These are phyloP conservation scores for Drosophila ogumai DNA, from an alignment of 1,140 invertebrate genomes.

Conservation along the genomic window DNA sequence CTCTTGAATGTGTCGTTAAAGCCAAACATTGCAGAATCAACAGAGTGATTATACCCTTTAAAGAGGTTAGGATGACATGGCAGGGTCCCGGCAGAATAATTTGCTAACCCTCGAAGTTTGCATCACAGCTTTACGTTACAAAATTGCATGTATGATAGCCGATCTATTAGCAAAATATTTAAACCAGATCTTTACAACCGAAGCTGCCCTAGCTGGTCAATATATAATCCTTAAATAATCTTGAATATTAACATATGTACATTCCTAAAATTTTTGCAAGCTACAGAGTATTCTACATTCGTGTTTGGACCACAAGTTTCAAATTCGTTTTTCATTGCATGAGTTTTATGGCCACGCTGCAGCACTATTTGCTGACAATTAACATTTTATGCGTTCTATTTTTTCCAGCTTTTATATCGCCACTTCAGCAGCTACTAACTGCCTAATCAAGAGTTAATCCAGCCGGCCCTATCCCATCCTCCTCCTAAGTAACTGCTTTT, in stretches of 20 bases:
- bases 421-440: constrained; percentile 34
- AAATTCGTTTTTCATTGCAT: constrained; percentile 37
- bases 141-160: no score
- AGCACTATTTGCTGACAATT: constrained; percentile 55
- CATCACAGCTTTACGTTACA: no score
- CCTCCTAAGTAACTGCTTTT: background rate
- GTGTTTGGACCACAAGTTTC: background rate
- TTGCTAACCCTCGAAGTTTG: no score
- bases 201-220: no score
- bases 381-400: constrained; percentile 59
- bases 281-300: background rate
- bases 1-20: constrained; percentile 27
- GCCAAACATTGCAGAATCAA: constrained; percentile 30
- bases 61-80: no score
- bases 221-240: no score
- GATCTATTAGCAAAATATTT: no score
- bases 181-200: no score
- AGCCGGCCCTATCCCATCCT: background rate
- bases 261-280: background rate
- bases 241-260: background rate
- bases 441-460: constrained; percentile 47
- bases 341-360: constrained; percentile 48
- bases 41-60: constrained; percentile 11
- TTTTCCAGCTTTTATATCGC: constrained; percentile 52
- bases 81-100: no score